Base-by-base conservation (phyloP, 2,888 invertebrate species). In the Dasysyrphus tricinctus region DNA sequence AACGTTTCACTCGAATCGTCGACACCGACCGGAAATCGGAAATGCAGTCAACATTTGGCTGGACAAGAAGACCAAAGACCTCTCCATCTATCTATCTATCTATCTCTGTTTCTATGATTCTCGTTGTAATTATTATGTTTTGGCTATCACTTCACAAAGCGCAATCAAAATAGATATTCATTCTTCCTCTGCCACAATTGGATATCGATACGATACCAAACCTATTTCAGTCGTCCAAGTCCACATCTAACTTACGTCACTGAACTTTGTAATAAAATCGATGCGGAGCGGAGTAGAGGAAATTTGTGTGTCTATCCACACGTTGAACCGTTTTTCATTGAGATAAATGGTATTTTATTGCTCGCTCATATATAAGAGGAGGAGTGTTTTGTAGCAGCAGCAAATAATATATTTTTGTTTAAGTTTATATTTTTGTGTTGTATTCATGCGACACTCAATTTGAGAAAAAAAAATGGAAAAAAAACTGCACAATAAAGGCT, bases 11-110 rank as follows among this genome's bases (percentile, higher is more conserved):
- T 69, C 3, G 39, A 34, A 32, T 63, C 44, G 34, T 37, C n/a
- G 6, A 19, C 44, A 19, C 44, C 67, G 54, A 80, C 80, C 84
- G 84, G 84, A 84, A 84, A 84, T 84, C 76, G 80, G 76, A 84
- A 84, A 84, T 84, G 84, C 84, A 84, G 57, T 47, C 76, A 75
- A 63, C 80, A 80, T 70, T 39, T 42, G 67, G 44, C 44, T 47
- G 39, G 57, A n/a, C 16, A 51, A 57, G 67, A 63, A 42, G 69
- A 69, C 69, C 69, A 69, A 69, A 69, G 69, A 69, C 51, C 69
- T 37, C 34, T 42, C 39, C n/a, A 2, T 44, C n/a, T n/a, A 11
- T 9, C 14, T 32, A 14, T 49, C 12, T 16, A 3, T 34, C 32
- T 47, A n/a, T 47, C 61, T 61, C 39, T 61, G 9, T 32, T 3